Evolutionary conservation across 2,797 vertebrate genomes (phyloP).

Genomic region (Crenuchus spilurus): DNA sequence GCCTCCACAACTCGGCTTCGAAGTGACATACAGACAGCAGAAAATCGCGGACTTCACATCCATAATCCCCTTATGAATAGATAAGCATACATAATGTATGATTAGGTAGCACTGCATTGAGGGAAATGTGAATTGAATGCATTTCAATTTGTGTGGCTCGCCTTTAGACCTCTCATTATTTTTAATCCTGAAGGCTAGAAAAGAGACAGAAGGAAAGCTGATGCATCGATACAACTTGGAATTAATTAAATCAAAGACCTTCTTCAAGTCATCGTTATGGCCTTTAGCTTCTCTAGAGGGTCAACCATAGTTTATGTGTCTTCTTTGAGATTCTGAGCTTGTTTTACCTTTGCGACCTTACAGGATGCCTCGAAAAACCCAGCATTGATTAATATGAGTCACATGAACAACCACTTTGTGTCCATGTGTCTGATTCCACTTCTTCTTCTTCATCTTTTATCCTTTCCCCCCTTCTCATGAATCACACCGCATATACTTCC

Average conservation of each 20-base stretch:
- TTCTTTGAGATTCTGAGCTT: neutral
- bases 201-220: neutral
- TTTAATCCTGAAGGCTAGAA: slow-evolving; percentile 15
- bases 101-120: slow-evolving; percentile 33
- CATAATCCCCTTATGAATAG: slow-evolving; percentile 36
- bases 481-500: slow-evolving; percentile 14
- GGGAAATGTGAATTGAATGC: slow-evolving; percentile 64
- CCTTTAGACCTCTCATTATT: slow-evolving; percentile 62
- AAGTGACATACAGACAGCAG: slow-evolving; percentile 17
- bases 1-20: neutral
- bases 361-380: too few relatives aligned
- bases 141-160: slow-evolving; percentile 72
- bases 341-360: neutral
- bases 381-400: neutral
- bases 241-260: neutral
- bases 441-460: slow-evolving; percentile 17
- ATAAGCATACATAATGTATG: slow-evolving; percentile 47
- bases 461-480: slow-evolving; percentile 5
- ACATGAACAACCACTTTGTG: neutral
- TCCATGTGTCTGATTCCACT: neutral
- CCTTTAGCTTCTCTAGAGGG: neutral
- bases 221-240: neutral
- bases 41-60: slow-evolving; percentile 21
- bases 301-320: neutral
- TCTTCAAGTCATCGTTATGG: neutral